Percentiles rank a stretch among this genome's conserved stretches.
phyloP scores from a whole-genome alignment of 2,113 vertebrate species.

The Asarcornis scutulata region DNA sequence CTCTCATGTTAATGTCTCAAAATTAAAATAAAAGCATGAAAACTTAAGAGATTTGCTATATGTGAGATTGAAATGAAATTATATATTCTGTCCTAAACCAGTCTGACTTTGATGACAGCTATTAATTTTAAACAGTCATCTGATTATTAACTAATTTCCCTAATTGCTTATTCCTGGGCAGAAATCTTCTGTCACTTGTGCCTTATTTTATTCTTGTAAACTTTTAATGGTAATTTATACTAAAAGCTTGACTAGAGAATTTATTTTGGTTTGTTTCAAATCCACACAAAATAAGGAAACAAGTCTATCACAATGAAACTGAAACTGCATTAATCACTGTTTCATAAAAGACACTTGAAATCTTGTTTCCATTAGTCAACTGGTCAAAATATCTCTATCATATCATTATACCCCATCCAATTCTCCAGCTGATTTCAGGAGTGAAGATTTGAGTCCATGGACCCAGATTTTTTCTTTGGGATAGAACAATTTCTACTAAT shows the following conservation, averaged over 20 bases:
- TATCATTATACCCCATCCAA: neutral
- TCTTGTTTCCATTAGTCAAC: neutral
- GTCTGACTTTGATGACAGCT: neutral
- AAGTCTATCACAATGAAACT: neutral
- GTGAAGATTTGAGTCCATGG: neutral
- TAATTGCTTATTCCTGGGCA: neutral
- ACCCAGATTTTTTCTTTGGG: neutral
- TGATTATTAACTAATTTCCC: neutral
- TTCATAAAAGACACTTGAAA: neutral
- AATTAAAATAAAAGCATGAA: neutral
- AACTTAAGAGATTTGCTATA: neutral
- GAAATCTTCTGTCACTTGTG: neutral
- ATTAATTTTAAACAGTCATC: neutral
- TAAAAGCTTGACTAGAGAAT: neutral
- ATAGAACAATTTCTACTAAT: neutral
- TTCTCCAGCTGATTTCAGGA: neutral
- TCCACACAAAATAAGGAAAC: neutral
- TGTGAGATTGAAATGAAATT: neutral
- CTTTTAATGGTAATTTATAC: neutral
- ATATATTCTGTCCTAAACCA: neutral
- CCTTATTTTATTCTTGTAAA: neutral
- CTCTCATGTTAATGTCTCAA: neutral
- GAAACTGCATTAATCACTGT: neutral
- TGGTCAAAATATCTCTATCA: neutral
- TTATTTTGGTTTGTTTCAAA: neutral